Base-by-base conservation (phyloP, 64 coral and sea anemone species). In the Porites lutea region DNA sequence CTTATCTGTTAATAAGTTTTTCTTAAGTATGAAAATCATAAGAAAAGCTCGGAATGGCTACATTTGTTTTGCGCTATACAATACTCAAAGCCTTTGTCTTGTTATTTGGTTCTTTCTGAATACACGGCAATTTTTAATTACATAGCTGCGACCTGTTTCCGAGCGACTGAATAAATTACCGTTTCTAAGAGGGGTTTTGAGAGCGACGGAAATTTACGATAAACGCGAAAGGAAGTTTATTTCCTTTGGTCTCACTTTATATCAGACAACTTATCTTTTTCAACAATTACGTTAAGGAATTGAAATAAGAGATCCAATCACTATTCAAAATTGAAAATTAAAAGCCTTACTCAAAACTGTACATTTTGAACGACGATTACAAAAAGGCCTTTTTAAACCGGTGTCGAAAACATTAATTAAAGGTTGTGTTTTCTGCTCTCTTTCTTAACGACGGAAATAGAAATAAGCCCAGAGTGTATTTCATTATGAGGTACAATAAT, bases 101-200 rank as follows among this genome's bases (percentile, higher is more conserved):
- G 5, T 5, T 88, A 79, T 96, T 96, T 93, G 63, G 59, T 59
- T 5, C 85, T 44, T 51, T 73, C 79, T 96, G 86, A 91, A 93
- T 90, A 74, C 83, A 83, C 86, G 84, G 67, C 52, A 59, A 49
- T 82, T 79, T 79, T 91, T 65, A 83, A 64, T 88, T 88, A 85
- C 65, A 96, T 96, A 90, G 91, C 89, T 93, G 46, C 60, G 18
- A 48, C 67, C 10, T 57, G 95, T 96, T 96, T 93, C 95, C 75
- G 95, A 96, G 95, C 75, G 95, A 96, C 76, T 79, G 91, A 73
- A 96, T 96, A 96, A 19, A 96, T 96, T 96, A 90, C 14, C 61
- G 95, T 96, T 75, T 90, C 95, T 48, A 96, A 74, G 94, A 86
- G 44, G 69, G 65, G 22, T 12, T 86, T 68, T 70, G 4, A 50